Conservation (phyloP, 2,797 vertebrate genomes). For the Psittacula echo region DNA sequence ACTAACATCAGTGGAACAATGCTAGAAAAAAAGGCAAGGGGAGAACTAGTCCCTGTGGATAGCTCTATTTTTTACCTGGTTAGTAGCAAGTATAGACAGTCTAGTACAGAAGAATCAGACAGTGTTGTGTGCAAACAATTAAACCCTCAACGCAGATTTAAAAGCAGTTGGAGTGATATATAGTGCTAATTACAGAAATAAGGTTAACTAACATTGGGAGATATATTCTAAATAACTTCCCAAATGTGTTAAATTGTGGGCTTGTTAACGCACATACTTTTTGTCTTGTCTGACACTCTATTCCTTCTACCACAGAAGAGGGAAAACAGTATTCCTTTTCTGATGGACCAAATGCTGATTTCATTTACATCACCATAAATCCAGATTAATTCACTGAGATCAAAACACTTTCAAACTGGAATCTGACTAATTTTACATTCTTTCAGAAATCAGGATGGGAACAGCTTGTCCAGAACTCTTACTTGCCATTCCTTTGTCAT, state of each 20-base stretch:
- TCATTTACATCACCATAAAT: background rate
- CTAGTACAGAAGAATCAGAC: background rate
- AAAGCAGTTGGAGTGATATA: background rate
- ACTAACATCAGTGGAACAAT: background rate
- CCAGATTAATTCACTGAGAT: background rate
- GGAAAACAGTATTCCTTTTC: background rate
- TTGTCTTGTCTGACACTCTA: background rate
- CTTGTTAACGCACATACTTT: background rate
- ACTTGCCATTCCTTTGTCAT: background rate
- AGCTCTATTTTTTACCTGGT: background rate
- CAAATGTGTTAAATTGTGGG: background rate
- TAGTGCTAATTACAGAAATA: background rate
- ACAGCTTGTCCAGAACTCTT: background rate
- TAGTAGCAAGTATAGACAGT: background rate
- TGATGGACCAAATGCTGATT: background rate
- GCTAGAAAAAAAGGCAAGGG: background rate
- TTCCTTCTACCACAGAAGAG: background rate
- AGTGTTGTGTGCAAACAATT: background rate
- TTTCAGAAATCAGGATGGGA: background rate
- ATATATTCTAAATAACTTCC: background rate
- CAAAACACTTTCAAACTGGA: background rate
- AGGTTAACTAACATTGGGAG: background rate
- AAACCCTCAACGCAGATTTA: background rate
- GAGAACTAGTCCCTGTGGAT: background rate
- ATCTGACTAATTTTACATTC: background rate